phyloP scores from a whole-genome alignment of 2,888 invertebrate genomes.

The Digitonthophagus gazella region DNA sequence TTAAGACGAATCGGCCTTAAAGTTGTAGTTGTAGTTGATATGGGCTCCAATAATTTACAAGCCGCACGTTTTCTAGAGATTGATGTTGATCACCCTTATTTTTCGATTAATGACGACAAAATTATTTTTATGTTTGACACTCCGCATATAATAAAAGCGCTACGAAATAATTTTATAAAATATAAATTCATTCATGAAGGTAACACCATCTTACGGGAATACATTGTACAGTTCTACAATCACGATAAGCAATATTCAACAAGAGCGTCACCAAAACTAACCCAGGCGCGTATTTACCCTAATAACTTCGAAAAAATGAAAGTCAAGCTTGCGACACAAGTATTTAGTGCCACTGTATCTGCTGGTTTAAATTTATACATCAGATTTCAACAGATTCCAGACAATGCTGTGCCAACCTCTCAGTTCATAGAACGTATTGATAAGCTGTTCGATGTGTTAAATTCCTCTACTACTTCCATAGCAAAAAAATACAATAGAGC shows the following conservation, averaged over 20 bases:
- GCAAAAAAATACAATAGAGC: no score
- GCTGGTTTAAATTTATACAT: conserved; percentile 29
- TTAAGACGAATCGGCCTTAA: conserved; percentile 20
- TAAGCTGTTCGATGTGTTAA: no score
- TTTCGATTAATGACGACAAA: conserved; percentile 28
- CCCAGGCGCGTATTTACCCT: conserved; percentile 31
- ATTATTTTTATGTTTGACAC: conserved; percentile 33
- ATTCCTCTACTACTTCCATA: no score
- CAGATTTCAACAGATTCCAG: no score
- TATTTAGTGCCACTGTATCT: conserved; percentile 33
- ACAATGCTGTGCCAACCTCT: no score
- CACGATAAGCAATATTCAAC: conserved; percentile 25
- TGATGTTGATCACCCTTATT: conserved; percentile 25
- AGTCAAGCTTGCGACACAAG: conserved; percentile 33
- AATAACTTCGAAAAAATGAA: conserved; percentile 33
- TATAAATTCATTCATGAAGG: conserved; percentile 19
- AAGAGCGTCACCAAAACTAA: conserved; percentile 31
- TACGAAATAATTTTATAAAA: conserved; percentile 30
- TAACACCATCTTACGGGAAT: conserved; percentile 19
- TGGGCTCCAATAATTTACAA: neutral
- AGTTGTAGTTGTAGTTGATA: conserved; percentile 20
- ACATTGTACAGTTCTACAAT: conserved; percentile 30
- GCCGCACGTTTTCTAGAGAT: conserved; percentile 24
- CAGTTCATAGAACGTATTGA: no score
- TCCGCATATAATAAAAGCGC: conserved; percentile 28